A percentile compares a stretch with the other conserved stretches of the same genome.
phyloP scores from a whole-genome alignment of 2,113 vertebrate species.

The Crotalus viridis region DNA sequence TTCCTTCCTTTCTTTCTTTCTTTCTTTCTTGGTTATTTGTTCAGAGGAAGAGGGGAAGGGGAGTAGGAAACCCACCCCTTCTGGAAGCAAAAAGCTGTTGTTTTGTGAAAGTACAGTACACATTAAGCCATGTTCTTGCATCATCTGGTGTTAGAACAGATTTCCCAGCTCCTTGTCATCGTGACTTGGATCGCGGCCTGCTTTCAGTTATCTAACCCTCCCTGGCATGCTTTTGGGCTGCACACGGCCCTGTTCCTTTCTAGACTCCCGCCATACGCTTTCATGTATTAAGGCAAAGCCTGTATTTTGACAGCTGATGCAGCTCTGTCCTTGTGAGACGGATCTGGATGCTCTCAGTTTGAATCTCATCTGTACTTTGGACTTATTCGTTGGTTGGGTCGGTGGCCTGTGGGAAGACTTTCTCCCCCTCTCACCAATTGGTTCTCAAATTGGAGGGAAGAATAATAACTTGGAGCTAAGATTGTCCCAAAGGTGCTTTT shows the following conservation, averaged over 20 bases:
- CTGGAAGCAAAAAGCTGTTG: background rate
- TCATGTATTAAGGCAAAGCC: too few relatives aligned
- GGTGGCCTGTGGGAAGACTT: background rate
- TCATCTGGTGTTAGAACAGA: background rate
- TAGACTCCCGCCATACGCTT: background rate
- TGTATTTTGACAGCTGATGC: background rate
- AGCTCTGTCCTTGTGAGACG: background rate
- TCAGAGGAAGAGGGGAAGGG: background rate
- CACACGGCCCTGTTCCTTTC: background rate
- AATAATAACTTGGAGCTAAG: background rate
- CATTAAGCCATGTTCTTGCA: background rate
- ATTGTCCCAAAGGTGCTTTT: background rate
- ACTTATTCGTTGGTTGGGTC: background rate
- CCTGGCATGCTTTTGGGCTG: background rate
- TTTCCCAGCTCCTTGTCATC: background rate
- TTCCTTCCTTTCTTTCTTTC: too few relatives aligned
- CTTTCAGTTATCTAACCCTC: background rate
- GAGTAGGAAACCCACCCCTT: too few relatives aligned
- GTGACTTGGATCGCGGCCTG: constrained; percentile 15
- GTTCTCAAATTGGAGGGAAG: background rate
- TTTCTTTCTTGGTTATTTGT: too few relatives aligned
- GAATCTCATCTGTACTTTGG: background rate
- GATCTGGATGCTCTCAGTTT: background rate
- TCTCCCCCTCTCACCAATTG: background rate
- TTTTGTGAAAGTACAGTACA: background rate